A percentile compares a stretch with the other conserved stretches of the same genome.
Conservation (phyloP, 2,888 invertebrate species). For the Parnassius smintheus region DNA sequence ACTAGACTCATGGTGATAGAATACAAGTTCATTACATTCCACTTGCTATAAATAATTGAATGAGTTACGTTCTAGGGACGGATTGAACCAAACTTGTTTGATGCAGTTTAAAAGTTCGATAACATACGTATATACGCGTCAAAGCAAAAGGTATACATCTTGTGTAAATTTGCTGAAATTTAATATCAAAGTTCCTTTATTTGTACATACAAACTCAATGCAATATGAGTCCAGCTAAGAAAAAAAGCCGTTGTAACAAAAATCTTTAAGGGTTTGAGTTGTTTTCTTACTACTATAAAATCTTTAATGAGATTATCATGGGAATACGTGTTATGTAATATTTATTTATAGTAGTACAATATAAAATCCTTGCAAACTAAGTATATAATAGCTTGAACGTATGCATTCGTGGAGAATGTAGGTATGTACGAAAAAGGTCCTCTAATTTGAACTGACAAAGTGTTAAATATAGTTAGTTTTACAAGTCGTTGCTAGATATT, state of each 20-base stretch:
- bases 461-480: neutral
- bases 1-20: neutral
- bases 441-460: neutral
- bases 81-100: slow-evolving; percentile 58
- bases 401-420: too few species aligned
- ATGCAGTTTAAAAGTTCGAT: slow-evolving; percentile 37
- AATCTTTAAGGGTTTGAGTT: too few species aligned
- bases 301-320: too few species aligned
- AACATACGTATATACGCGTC: slow-evolving; percentile 33
- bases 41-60: slow-evolving; percentile 20
- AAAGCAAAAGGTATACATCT: neutral
- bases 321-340: too few species aligned
- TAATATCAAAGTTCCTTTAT: neutral
- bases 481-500: neutral
- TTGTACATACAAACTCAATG: neutral
- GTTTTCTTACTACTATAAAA: too few species aligned
- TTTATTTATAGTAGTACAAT: too few species aligned
- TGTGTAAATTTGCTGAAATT: neutral
- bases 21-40: slow-evolving; percentile 17
- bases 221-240: neutral
- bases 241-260: too few species aligned
- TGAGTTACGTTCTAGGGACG: slow-evolving; percentile 62
- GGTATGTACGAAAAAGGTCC: neutral
- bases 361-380: too few species aligned
- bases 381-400: too few species aligned